Evolutionary conservation across 2,797 vertebrate species (phyloP), one percentile per base, ranked within the genome.

Genomic region (Chelmon rostratus): DNA sequence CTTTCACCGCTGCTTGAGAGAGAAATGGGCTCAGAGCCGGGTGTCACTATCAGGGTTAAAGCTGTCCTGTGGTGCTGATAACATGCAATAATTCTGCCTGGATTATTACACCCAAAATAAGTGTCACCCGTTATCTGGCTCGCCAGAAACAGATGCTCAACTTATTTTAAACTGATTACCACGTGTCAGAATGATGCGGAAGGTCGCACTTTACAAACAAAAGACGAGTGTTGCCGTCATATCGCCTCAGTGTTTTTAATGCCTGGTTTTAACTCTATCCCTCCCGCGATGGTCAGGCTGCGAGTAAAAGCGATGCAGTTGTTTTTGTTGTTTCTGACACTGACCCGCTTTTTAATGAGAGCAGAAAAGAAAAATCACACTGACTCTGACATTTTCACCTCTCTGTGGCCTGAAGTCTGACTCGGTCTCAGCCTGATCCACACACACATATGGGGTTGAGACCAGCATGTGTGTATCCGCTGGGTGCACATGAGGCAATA

Each of bases 11-110:
- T 18, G 76, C 23, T 35, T 61, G 58, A 69, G 62, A 79, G 72
- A 86, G 76, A 77, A 77, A 91, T 79, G 65, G 75, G 79, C 73
- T 76, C 53, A 21, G 59, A 85, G 71, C 71, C 53, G 46, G 46
- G 42, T 61, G 70, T 78, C 81, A 57, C 72, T 49, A 49, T 83
- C 69, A 25, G 69, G 66, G 66, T 80, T 82, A 44, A 83, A 68
- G 58, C 79, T 53, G 69, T 79, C 81, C 83, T 40, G 46, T 68
- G 19, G 73, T 46, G 74, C 65, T 65, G 77, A 77, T 76, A 66
- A 56, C 40, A 33, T 67, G 38, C 70, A 42, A 18, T 82, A 25
- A 77, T 72, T 78, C 42, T 75, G 68, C 65, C 68, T 19, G 18
- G 62, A 81, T 73, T 73, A 61, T 59, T 77, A 62, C 58, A 49